Base-by-base conservation (phyloP, 30 jellyfish, hydroid and myxozoan genomes). In the Sanderia malayensis region DNA sequence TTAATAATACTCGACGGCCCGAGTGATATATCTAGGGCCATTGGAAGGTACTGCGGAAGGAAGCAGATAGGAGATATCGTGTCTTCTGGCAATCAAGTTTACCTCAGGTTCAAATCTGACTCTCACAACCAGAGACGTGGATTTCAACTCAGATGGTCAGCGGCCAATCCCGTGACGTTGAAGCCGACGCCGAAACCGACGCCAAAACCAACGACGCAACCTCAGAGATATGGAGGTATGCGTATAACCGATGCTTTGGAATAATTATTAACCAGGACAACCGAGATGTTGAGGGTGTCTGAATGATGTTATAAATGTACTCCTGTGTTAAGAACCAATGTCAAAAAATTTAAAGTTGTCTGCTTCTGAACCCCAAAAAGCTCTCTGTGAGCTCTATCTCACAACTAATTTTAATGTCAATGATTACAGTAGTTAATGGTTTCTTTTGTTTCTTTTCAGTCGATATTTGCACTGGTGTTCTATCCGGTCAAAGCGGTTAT, bases 1-100 rank as follows among this genome's bases (percentile, higher is more conserved):
- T 58, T 91, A 9, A 68, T 21, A 49, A 53, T 91, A 8, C 67
- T 19, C 33, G 95, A 91, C 70, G 97, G 97, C 7, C 74, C 85
- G 21, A 58, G 44, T 30, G 81, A 20, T 44, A 29, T 30, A 10
- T 47, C 85, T 18, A 73, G 74, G 23, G 45, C 63, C 9, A 65
- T 91, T 9, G 87, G 52, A 27, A 82, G 46, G 23, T 34, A 27
- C n/a, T 82, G 94, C 33, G 87, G 87, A 7, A 31, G 67, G 18
- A 65, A 49, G 6, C 32, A 32, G 26, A 32, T 34, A n/a, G 46
- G 31, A 9, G 83, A 25, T 2, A 28, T 82, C 44, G 17, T 21
- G 18, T 79, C 92, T 10, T 15, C 75, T 37, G 80, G 81, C 18
- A 81, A 81, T 33, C 47, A 60, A 37, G 78, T 73, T 22, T 32